A percentile compares a stretch with the other conserved stretches of the same genome.
Conservation (phyloP, 2,888 invertebrate species). For the Apamea sordens region DNA sequence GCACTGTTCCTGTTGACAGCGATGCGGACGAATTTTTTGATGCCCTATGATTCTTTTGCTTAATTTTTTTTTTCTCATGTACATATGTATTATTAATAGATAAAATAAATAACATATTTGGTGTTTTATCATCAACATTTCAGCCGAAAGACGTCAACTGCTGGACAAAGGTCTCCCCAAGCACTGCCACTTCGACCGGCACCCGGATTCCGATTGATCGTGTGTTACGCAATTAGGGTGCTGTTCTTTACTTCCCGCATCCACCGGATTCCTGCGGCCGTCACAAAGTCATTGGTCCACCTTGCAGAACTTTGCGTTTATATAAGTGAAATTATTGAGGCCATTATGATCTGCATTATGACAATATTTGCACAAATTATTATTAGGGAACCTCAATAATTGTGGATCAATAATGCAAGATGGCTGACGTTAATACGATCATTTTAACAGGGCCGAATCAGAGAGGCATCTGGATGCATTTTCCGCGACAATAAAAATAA, state of each 20-base stretch:
- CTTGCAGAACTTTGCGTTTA: not conserved
- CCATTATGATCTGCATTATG: not conserved
- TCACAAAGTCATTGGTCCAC: not conserved
- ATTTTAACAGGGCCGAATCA: conserved; percentile 1
- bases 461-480: no score
- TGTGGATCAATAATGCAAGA: not conserved
- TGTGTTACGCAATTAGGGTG: no score
- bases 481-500: no score
- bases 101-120: no score
- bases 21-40: no score
- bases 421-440: not conserved
- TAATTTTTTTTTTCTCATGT: no score
- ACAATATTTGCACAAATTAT: not conserved
- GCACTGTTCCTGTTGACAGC: no score
- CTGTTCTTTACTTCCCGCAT: not conserved
- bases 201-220: no score
- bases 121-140: no score
- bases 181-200: not conserved
- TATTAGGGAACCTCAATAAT: not conserved
- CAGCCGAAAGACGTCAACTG: not conserved
- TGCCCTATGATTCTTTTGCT: no score
- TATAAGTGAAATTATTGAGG: not conserved
- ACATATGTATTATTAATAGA: no score
- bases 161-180: not conserved
- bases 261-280: not conserved